Conservation (phyloP, 2,888 invertebrate genomes). For the Podabrus alpinus region DNA sequence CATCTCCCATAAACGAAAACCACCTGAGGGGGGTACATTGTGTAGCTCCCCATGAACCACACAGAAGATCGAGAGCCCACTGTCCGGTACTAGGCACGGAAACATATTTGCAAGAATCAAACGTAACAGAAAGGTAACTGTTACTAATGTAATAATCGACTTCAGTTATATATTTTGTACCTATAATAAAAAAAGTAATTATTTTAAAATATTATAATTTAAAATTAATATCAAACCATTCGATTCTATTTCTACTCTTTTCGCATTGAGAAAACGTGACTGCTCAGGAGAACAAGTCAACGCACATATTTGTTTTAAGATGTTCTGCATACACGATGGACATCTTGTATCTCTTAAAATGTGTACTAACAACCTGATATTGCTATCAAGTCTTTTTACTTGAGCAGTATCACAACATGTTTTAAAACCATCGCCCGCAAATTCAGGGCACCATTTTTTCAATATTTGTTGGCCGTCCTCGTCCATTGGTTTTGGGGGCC, state of each 20-base stretch:
- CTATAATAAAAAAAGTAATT: constrained; percentile 50
- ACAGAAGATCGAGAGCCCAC: constrained; percentile 80
- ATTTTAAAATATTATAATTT: neutral
- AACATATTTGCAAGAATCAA: constrained; percentile 80
- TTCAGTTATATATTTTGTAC: constrained; percentile 58
- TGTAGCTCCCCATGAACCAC: constrained; percentile 72
- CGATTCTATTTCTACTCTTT: constrained; percentile 43
- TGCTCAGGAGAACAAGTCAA: constrained; percentile 83
- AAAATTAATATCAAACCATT: constrained; percentile 21
- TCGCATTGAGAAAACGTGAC: constrained; percentile 70
- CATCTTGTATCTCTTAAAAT: constrained; percentile 71
- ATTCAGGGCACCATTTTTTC: constrained; percentile 66
- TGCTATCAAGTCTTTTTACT: constrained; percentile 62
- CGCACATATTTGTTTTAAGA: constrained; percentile 80
- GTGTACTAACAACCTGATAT: constrained; percentile 64
- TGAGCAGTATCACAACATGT: constrained; percentile 75
- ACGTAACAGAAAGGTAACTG: constrained; percentile 73
- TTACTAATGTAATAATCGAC: constrained; percentile 73
- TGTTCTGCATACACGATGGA: constrained; percentile 86
- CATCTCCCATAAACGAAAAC: constrained; percentile 74
- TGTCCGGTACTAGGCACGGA: constrained; percentile 79
- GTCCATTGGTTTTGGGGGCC: constrained; percentile 61
- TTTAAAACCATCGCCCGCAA: constrained; percentile 51
- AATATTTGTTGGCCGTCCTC: constrained; percentile 59
- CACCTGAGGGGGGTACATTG: constrained; percentile 74